Percentiles rank a stretch among this genome's conserved stretches.
Evolutionary conservation across 2,888 invertebrate genomes (phyloP).

Genomic region (Ophioninae sp.): DNA sequence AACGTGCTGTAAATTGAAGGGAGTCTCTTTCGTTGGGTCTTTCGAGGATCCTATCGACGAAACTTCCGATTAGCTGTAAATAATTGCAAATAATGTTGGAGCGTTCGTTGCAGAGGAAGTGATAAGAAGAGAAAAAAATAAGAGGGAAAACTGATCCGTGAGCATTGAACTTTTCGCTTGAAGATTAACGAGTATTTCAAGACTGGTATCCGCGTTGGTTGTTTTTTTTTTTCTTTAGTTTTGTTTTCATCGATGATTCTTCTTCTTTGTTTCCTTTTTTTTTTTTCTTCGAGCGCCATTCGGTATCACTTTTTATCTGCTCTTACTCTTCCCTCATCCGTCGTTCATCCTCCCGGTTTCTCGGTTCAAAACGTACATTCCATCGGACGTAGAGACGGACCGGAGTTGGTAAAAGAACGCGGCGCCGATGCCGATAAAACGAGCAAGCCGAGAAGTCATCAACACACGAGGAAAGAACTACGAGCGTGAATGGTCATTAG

Average conservation of each 20-base stretch:
- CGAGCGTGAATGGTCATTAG: constrained; percentile 50
- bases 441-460: constrained; percentile 41
- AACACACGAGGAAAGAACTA: constrained; percentile 35
- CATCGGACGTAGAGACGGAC: constrained; percentile 20
- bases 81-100: constrained; percentile 36
- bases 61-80: constrained; percentile 9
- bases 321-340: constrained; percentile 27
- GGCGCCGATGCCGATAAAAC: constrained; percentile 53
- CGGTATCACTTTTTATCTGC: constrained; percentile 23
- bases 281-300: constrained; percentile 11
- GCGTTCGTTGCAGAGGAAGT: constrained; percentile 1
- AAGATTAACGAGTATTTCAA: constrained; percentile 49
- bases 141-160: constrained; percentile 8
- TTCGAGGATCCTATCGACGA: constrained; percentile 10
- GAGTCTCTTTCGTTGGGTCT: constrained; percentile 4
- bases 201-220: constrained; percentile 5
- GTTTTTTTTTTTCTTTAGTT: constrained; percentile 8
- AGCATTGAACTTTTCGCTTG: constrained; percentile 26
- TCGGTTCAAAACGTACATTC: constrained; percentile 19
- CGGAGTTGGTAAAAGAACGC: constrained; percentile 31
- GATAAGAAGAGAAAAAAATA: background rate
- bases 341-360: constrained; percentile 25
- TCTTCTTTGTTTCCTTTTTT: constrained; percentile 24
- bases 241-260: constrained; percentile 16
- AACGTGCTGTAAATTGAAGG: background rate